These are phyloP conservation scores for Alligator sinensis DNA, from an alignment of 2,113 vertebrate species.

Conservation along the genomic window DNA sequence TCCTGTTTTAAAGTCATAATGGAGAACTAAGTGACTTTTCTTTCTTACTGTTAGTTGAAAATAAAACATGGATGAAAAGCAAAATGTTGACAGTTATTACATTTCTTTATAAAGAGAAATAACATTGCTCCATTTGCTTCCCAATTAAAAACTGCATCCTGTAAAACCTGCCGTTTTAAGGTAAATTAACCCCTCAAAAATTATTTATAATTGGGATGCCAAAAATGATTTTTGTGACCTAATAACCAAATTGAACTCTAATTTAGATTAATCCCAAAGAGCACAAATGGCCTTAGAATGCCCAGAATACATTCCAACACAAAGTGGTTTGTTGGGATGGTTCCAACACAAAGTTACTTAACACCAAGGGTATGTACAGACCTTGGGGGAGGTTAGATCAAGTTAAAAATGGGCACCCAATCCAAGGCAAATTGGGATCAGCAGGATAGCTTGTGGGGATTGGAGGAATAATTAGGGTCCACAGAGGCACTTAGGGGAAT, in stretches of 20 bases:
- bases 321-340: neutral
- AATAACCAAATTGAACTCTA: neutral
- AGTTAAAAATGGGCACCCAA: too few relatives aligned
- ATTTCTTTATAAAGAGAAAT: neutral
- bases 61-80: neutral
- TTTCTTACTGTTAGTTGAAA: neutral
- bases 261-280: neutral
- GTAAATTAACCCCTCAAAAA: neutral
- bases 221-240: neutral
- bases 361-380: too few relatives aligned
- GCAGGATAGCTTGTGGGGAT: too few relatives aligned
- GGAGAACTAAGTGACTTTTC: neutral
- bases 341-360: too few relatives aligned
- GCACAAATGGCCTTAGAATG: neutral
- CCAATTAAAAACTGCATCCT: neutral
- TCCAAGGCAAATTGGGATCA: too few relatives aligned
- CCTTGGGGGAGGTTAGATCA: too few relatives aligned
- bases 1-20: neutral
- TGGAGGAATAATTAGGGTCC: too few relatives aligned
- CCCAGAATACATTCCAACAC: neutral
- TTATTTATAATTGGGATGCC: neutral
- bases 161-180: neutral
- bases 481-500: too few relatives aligned
- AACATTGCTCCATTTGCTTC: neutral
- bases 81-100: neutral